Conservation (phyloP, 2,113 vertebrate genomes). For the Dromiciops gliroides region DNA sequence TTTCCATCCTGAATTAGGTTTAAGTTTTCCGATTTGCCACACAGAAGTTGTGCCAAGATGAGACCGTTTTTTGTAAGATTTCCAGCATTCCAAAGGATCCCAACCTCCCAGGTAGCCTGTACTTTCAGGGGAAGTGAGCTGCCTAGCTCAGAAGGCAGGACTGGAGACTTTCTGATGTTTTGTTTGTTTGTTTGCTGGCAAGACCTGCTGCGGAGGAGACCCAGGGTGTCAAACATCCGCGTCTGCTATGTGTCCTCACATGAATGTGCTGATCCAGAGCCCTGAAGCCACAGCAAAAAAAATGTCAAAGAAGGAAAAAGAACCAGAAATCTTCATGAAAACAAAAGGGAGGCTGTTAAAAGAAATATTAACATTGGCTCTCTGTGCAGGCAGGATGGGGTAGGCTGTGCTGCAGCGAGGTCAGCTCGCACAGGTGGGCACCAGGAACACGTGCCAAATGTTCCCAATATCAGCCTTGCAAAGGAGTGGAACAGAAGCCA, state of each 20-base stretch:
- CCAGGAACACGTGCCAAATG: neutral
- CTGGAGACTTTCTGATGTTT: conserved; percentile 1
- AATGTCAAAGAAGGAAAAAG: neutral
- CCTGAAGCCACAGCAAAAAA: neutral
- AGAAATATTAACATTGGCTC: neutral
- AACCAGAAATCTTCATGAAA: neutral
- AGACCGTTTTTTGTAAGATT: conserved; percentile 50
- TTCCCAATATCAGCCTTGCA: neutral
- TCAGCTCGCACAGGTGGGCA: no score
- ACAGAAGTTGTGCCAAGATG: conserved; percentile 69
- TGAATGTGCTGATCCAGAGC: neutral
- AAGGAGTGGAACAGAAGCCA: neutral
- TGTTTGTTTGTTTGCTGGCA: conserved; percentile 46
- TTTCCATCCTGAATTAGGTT: conserved; percentile 74
- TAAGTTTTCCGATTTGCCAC: conserved; percentile 59
- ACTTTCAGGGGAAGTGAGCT: conserved; percentile 60
- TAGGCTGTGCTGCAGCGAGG: neutral
- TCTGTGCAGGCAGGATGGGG: neutral
- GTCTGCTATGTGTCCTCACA: neutral
- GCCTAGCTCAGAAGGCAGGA: conserved; percentile 35
- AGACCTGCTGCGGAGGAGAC: neutral
- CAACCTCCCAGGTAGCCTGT: conserved; percentile 30
- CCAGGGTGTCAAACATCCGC: neutral
- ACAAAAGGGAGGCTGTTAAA: neutral
- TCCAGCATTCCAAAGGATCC: conserved; percentile 65